Conservation (phyloP, 2,797 vertebrate species). For the Pseudochirops cupreus region DNA sequence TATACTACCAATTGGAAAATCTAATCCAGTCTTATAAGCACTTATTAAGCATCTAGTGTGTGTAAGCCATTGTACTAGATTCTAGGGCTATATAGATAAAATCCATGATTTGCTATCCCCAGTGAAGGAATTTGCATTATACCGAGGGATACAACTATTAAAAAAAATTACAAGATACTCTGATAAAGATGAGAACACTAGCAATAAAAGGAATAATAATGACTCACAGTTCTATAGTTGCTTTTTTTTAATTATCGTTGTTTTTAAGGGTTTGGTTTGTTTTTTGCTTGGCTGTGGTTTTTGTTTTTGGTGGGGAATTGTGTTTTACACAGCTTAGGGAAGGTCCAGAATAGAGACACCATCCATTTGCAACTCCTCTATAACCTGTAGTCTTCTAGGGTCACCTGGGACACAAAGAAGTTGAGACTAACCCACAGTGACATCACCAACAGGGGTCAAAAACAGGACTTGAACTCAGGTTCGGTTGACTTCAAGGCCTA, state of each 20-base stretch:
- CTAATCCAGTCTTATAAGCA: background rate
- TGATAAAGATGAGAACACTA: background rate
- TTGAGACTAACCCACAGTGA: background rate
- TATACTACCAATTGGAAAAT: background rate
- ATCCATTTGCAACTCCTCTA: background rate
- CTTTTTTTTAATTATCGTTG: background rate
- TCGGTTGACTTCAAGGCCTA: background rate
- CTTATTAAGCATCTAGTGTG: background rate
- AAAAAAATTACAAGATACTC: background rate
- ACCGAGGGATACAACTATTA: background rate
- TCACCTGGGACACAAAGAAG: background rate
- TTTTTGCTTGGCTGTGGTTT: background rate
- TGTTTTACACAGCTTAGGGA: background rate
- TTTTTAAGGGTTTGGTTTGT: background rate
- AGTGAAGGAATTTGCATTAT: background rate
- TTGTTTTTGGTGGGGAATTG: background rate
- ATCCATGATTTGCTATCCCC: background rate
- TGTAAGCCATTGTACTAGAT: background rate
- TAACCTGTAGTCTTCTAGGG: background rate
- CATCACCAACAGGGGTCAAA: background rate
- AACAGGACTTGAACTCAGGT: background rate
- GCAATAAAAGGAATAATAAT: background rate
- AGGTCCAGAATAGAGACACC: background rate
- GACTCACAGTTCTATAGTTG: background rate
- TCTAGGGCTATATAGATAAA: background rate